Evolutionary conservation across 2,113 vertebrate genomes (phyloP).

Genomic region (Chionomys nivalis): DNA sequence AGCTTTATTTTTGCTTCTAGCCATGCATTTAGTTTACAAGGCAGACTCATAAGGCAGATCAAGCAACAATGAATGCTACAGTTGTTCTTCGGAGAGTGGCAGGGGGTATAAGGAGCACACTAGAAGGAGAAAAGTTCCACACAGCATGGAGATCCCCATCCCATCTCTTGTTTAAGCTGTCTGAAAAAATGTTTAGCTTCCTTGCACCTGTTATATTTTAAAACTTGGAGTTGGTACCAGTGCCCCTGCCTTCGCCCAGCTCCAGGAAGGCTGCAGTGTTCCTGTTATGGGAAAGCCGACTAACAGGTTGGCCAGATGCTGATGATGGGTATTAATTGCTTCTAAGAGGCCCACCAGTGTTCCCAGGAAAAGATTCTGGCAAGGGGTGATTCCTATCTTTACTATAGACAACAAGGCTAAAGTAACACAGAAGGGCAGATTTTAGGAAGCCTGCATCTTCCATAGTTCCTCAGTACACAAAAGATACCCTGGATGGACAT

Average conservation of each 20-base stretch:
- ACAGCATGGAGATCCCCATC: neutral
- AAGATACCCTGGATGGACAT: neutral
- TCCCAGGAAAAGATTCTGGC: neutral
- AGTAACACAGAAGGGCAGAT: neutral
- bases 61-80: neutral
- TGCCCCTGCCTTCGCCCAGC: neutral
- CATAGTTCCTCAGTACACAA: neutral
- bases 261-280: neutral
- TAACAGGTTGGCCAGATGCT: constrained; percentile 9
- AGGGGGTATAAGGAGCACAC: neutral
- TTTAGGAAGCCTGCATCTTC: constrained; percentile 18
- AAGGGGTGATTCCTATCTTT: neutral
- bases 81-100: neutral
- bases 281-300: constrained; percentile 8
- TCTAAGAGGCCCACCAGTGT: neutral
- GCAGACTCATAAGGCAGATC: neutral
- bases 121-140: neutral
- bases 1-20: neutral
- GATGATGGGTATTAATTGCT: neutral
- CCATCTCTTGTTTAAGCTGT: neutral
- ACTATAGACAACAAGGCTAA: neutral
- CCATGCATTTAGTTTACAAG: neutral
- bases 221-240: neutral
- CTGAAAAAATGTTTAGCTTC: neutral
- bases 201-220: neutral